Evolutionary conservation across 2,797 vertebrate species (phyloP), one percentile per base, ranked within the genome.

Genomic region (Paratrypauchen microcephalus): DNA sequence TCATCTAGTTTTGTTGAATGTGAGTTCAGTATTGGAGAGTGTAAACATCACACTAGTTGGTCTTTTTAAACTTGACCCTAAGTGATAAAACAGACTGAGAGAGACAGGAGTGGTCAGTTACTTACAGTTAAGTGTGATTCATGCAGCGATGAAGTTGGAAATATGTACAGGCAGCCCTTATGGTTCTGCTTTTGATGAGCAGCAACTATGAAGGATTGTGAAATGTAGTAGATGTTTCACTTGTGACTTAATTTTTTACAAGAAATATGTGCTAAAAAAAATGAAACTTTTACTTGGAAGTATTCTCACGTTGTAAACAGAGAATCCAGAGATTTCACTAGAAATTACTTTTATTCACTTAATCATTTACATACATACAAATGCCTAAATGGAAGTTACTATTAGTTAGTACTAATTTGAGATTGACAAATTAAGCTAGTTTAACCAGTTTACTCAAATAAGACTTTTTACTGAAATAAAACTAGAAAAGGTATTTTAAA

Each of bases 31-130:
- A 9, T 6, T 58, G 45, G 18, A 57, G n/a, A 47, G 19, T 26
- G 66, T 64, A 30, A 45, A 75, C 21, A 41, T 71, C 77, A 81
- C 24, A 41, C 30, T 28, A 16, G 21, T 18, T 4, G 65, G 57
- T 55, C 69, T 89, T 88, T 89, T 79, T 84, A 88, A 88, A 12
- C n/a, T 23, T n/a, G 45, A 52, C 30, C 58, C 56, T 39, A 56
- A 45, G 4, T 28, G 50, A n/a, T 48, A 66, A 48, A 61, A 24
- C n/a, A 50, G 23, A 71, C 16, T 16, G 32, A 45, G 58, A 47
- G 32, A 41, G 30, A 39, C 61, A 9, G 57, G 55, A 45, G 12
- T 6, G 52, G 32, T 68, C n/a, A 28, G 45, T 41, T 26, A 26
- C 12, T 32, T 6, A 65, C 65, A 21, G 41, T 54, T n/a, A 0